Evolutionary conservation across 2,888 invertebrate species (phyloP), one percentile per base, ranked within the genome.

Genomic region (Campoplex nolae): DNA sequence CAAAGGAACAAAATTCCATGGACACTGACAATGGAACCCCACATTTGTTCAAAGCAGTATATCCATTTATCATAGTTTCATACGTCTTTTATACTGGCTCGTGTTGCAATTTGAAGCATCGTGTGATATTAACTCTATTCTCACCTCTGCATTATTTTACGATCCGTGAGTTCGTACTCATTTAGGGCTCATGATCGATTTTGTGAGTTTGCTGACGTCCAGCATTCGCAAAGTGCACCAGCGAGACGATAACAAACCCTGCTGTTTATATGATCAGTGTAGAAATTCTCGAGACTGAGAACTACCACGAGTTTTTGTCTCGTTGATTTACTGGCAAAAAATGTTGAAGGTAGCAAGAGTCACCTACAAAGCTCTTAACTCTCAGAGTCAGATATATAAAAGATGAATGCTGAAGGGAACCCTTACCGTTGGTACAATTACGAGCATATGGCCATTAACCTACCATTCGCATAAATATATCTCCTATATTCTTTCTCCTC

Each of bases 131-230:
- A 73, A 77, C 80, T 28, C 18, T 67, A 62, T 70, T 71, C 71
- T 67, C 65, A 45, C 76, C 68, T 71, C 18, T 35, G 42, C 51
- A 56, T 77, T 67, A n/a, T 45, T 56, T 85, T 73, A 82, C 73
- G 73, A 81, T 67, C 71, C n/a, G 45, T 18, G 28, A 62, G 81
- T 85, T 51, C 32, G 51, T n/a, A 77, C 67, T 81, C 77, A 73
- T 82, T 76, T 73, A 81, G 85, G 73, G 70, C 18, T 73, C 38
- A 48, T 85, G 81, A 85, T 85, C 85, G 85, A 85, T 85, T 85
- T 81, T 38, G 56, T 74, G 45, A 81, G 73, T 65, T 68, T 81
- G 74, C 81, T 58, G 81, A 81, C 81, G 70, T 81, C 71, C 58
- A 81, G 13, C 18, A 32, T 76, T 45, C 71, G 51, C 45, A 35